Evolutionary conservation across 2,888 invertebrate species (phyloP).

Genomic region (Chloroclystis v-ata): DNA sequence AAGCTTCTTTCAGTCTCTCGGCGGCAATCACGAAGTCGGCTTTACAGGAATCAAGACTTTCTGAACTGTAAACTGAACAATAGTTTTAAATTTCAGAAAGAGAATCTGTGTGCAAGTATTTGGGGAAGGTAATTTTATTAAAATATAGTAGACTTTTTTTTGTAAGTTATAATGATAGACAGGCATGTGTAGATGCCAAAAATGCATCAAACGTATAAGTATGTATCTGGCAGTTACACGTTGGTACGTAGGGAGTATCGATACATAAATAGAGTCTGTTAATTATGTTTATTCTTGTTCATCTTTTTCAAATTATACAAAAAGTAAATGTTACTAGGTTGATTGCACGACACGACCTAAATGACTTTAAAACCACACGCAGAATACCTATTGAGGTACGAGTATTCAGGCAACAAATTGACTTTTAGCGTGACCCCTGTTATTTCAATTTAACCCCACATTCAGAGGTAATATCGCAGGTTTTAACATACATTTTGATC

Average conservation of each 20-base stretch:
- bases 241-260: too few relatives aligned
- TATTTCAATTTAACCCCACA: slow-evolving; percentile 47
- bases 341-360: background rate
- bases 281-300: too few relatives aligned
- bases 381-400: slow-evolving; percentile 6
- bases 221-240: too few relatives aligned
- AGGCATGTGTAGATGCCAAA: too few relatives aligned
- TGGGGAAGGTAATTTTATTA: too few relatives aligned
- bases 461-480: slow-evolving; percentile 46
- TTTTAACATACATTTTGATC: slow-evolving; percentile 60
- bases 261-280: too few relatives aligned
- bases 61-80: background rate
- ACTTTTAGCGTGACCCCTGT: slow-evolving; percentile 42
- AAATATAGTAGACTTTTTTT: too few relatives aligned
- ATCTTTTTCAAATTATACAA: background rate
- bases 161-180: too few relatives aligned
- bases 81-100: too few relatives aligned
- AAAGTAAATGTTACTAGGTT: background rate
- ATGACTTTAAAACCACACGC: background rate
- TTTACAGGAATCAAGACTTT: background rate
- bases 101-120: too few relatives aligned
- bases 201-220: too few relatives aligned
- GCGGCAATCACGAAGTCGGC: slow-evolving; percentile 4
- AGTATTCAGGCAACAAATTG: slow-evolving; percentile 26
- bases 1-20: slow-evolving; percentile 13